Base-by-base conservation (phyloP, 1,140 invertebrate species). In the Drosophila mojavensis region DNA sequence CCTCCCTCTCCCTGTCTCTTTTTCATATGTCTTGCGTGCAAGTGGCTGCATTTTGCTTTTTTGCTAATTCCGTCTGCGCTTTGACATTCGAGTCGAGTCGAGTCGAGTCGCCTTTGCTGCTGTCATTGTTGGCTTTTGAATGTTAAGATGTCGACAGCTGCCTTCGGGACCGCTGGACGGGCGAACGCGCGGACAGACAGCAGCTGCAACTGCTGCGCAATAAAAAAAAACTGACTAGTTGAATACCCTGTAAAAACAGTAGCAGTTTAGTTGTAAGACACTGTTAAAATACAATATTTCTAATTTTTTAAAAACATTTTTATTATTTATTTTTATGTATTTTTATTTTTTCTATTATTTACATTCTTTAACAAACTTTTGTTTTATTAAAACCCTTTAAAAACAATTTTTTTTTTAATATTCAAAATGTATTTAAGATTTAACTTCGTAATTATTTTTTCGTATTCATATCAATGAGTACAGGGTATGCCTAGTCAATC, bases 71-170 rank as follows among this genome's bases (percentile, higher is more conserved):
- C 81, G 68, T 53, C 76, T 75, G 58, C 58, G 58, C 73, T 60
- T 59, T 83, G 80, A 84, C 80, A 74, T 84, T 83, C 64, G 73
- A 79, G 65, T 72, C 13, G 48, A 51, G 48, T 51, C 48, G 48
- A 24, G 20, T 10, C 20, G 24, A 43, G 58, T 58, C 47, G 53
- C 63, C 39, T 47, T 67, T 50, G 33, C 39, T 80, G 81, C 79
- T 84, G 77, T 80, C 81, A 84, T 84, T 84, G 81, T 80, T 84
- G 81, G 81, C 81, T 84, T 84, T 84, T 84, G 80, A 84, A 84
- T 84, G 81, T 84, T 84, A 84, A 84, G 81, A 84, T 84, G 81
- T 84, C 81, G 81, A 84, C 81, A 84, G 81, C 81, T 83, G 81
- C 78, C 70, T 39, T 39, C 36, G 36, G 36, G 9, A 39, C 36